phyloP scores from a whole-genome alignment of 2,888 invertebrate genomes.

The Scaptomyza reducta region DNA sequence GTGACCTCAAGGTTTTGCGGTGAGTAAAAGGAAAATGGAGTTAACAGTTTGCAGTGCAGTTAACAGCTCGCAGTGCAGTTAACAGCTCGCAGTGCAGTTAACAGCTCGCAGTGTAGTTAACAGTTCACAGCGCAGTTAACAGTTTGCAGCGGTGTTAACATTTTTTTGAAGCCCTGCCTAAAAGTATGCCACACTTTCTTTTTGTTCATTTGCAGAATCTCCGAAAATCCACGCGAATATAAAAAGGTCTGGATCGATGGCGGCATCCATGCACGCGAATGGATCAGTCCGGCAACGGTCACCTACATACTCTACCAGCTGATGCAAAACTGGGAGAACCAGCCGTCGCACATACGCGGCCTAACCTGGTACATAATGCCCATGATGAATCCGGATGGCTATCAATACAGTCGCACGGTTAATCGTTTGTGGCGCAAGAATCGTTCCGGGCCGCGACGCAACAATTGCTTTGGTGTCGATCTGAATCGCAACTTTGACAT shows the following conservation, averaged over 20 bases:
- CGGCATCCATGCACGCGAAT: slow-evolving; percentile 95
- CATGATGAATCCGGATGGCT: slow-evolving; percentile 93
- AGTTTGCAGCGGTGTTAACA: no score
- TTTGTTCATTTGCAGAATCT: slow-evolving; percentile 85
- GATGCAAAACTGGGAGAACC: slow-evolving; percentile 87
- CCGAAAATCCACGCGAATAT: slow-evolving; percentile 87
- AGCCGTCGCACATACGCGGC: slow-evolving; percentile 88
- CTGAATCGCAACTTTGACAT: slow-evolving; percentile 95
- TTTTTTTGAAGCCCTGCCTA: background rate
- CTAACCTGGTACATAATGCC: slow-evolving; percentile 93
- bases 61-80: no score
- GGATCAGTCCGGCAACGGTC: slow-evolving; percentile 92
- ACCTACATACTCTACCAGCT: slow-evolving; percentile 90
- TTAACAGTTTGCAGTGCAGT: no score
- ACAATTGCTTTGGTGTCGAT: slow-evolving; percentile 89
- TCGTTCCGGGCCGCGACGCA: slow-evolving; percentile 84
- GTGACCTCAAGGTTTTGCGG: slow-evolving; percentile 88
- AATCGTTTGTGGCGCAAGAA: slow-evolving; percentile 94
- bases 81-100: background rate
- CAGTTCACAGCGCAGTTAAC: background rate
- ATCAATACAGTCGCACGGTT: slow-evolving; percentile 91
- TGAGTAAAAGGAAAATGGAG: no score
- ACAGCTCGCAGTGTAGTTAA: no score
- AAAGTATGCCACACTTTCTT: slow-evolving; percentile 17
- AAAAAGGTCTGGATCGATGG: slow-evolving; percentile 91